A percentile compares a stretch with the other conserved stretches of the same genome.
phyloP scores from a whole-genome alignment of 2,888 invertebrate genomes.

The Neria commutata region DNA sequence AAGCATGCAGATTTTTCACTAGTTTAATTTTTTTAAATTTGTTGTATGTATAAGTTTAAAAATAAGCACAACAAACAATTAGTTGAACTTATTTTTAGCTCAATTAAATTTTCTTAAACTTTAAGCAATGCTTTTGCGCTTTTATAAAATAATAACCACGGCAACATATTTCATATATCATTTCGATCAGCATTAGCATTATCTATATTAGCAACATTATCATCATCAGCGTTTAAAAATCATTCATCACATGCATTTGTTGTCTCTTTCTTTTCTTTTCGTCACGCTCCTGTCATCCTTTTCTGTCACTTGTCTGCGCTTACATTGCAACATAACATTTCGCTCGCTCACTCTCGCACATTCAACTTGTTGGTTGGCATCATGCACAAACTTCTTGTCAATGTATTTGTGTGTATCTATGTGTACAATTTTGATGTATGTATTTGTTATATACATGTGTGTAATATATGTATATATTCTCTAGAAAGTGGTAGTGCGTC shows the following conservation, averaged over 20 bases:
- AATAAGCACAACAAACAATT: background rate
- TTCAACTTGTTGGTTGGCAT: too few relatives aligned
- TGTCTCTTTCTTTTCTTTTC: conserved; percentile 31
- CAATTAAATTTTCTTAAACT: background rate
- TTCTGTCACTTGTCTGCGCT: conserved; percentile 16
- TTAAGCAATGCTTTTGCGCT: too few relatives aligned
- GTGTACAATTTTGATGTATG: conserved; percentile 8
- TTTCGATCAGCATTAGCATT: conserved; percentile 31
- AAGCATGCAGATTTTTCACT: conserved; percentile 24
- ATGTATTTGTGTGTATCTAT: conserved; percentile 24
- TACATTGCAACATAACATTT: too few relatives aligned
- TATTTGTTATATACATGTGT: background rate
- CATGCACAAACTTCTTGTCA: conserved; percentile 14
- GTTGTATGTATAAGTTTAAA: background rate
- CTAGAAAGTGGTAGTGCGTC: conserved; percentile 61
- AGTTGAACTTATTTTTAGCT: too few relatives aligned
- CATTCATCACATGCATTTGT: conserved; percentile 18
- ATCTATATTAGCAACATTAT: conserved; percentile 23
- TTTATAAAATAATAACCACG: conserved; percentile 32
- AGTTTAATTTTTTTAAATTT: background rate
- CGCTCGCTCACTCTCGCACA: too few relatives aligned
- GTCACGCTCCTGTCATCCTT: conserved; percentile 14
- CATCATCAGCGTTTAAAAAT: conserved; percentile 14
- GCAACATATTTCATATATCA: background rate
- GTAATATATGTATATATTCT: conserved; percentile 28